Percentiles rank a stretch among this genome's conserved stretches.
Evolutionary conservation across 2,797 vertebrate species (phyloP).

Genomic region (Clarias platycephalus): DNA sequence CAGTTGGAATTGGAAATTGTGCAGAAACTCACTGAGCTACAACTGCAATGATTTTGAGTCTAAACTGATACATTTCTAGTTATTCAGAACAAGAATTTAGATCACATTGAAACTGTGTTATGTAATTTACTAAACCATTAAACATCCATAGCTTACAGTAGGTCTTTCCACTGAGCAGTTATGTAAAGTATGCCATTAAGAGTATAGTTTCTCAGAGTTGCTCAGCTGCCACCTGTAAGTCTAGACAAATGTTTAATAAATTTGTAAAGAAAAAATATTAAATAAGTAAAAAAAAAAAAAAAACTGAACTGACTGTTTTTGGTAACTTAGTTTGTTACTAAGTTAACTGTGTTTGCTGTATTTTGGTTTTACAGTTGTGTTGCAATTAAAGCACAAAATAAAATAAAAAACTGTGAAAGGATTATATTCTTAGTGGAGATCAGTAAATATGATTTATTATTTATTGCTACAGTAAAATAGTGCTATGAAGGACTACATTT

Average conservation of each 20-base stretch:
- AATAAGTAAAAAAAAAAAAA: too few relatives aligned
- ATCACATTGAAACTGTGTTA: background rate
- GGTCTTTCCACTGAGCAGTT: background rate
- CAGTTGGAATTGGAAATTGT: background rate
- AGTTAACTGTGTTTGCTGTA: background rate
- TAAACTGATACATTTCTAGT: background rate
- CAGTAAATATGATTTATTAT: background rate
- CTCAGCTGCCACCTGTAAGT: too few relatives aligned
- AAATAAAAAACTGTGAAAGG: background rate
- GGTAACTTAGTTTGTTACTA: background rate
- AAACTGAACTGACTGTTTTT: background rate
- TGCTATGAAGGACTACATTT: background rate
- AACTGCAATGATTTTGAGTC: background rate
- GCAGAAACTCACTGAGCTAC: background rate
- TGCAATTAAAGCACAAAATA: background rate
- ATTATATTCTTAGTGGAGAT: background rate
- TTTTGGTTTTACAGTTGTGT: background rate
- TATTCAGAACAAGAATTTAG: background rate
- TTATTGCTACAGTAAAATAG: background rate
- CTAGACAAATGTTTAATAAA: background rate
- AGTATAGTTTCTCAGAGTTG: background rate
- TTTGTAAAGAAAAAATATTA: background rate
- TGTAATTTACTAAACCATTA: background rate
- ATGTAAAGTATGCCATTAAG: constrained; percentile 1
- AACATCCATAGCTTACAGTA: background rate